Evolutionary conservation across 2,888 invertebrate genomes (phyloP), one percentile per base, ranked within the genome.

Genomic region (Hypselothyrea guttata): DNA sequence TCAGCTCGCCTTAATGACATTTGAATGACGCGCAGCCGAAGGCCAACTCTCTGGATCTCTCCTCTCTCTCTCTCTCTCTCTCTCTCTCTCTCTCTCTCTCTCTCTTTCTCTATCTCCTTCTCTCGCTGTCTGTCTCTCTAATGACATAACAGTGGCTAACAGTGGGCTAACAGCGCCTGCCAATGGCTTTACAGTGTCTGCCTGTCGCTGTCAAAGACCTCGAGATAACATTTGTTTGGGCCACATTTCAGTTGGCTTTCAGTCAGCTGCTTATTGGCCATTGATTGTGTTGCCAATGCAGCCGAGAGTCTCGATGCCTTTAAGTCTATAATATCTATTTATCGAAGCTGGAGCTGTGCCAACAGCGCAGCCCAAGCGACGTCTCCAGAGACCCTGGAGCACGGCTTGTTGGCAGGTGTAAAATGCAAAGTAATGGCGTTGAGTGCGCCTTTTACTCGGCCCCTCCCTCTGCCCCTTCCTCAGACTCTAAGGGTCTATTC

Each of bases 351-450:
- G 76, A 81, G 71, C 71, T 69, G 46, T 71, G 81, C 81, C 86
- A 81, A 83, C n/a, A 15, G 46, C 18, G 9, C 38, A 30, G 41
- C 16, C 40, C 34, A 34, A 35, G 8, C 31, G 15, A 31, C 15
- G 12, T 11, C 34, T n/a, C n/a, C n/a, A n/a, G 22, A 18, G 9
- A 9, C 9, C 30, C 13, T 33, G 40, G 42, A 62, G 35, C 52
- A 49, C 61, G 65, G 45, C 56, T 60, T 69, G 64, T 70, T 66
- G 81, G 56, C 71, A 84, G 81, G 84, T 81, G 81, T 71, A 84
- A 81, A 81, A 81, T 76, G 85, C 82, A 71, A 81, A 86, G 86
- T 81, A 81, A 81, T 86, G 86, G 63, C 71, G 67, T 62, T 63
- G 60, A 83, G 75, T 71, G 55, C 66, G 72, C 70, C 83, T n/a